Conservation (phyloP, 2,888 invertebrate species). For the Boloria selene region DNA sequence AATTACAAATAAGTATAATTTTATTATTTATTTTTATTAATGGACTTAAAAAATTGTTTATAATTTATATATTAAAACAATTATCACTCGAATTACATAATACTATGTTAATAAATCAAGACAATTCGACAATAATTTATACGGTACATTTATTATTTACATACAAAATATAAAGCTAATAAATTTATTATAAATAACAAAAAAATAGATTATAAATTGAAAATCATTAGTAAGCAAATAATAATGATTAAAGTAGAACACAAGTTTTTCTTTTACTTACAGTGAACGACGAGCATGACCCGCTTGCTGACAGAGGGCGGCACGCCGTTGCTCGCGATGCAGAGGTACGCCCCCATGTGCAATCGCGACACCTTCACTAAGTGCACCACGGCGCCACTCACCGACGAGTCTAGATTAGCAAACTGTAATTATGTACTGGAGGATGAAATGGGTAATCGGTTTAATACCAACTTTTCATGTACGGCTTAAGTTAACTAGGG, state of each 20-base stretch:
- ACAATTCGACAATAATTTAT: too few species aligned
- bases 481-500: not conserved
- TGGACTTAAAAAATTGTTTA: too few species aligned
- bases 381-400: slow-evolving; percentile 85
- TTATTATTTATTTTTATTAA: too few species aligned
- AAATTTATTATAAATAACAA: too few species aligned
- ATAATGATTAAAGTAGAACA: not conserved
- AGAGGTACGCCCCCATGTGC: slow-evolving; percentile 90
- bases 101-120: too few species aligned
- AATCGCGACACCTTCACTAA: slow-evolving; percentile 86
- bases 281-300: slow-evolving; percentile 91
- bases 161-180: too few species aligned
- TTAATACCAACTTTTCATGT: slow-evolving; percentile 11
- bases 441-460: slow-evolving; percentile 13
- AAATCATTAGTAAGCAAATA: not conserved
- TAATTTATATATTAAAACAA: too few species aligned
- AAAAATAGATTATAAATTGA: not conserved
- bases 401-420: slow-evolving; percentile 79
- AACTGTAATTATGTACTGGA: slow-evolving; percentile 33
- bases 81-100: too few species aligned
- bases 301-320: slow-evolving; percentile 91
- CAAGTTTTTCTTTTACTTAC: slow-evolving; percentile 80
- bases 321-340: slow-evolving; percentile 91
- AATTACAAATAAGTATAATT: too few species aligned
- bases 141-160: too few species aligned